Evolutionary conservation across 2,113 vertebrate genomes (phyloP), one percentile per base, ranked within the genome.

Genomic region (Mormoops blainvillei): DNA sequence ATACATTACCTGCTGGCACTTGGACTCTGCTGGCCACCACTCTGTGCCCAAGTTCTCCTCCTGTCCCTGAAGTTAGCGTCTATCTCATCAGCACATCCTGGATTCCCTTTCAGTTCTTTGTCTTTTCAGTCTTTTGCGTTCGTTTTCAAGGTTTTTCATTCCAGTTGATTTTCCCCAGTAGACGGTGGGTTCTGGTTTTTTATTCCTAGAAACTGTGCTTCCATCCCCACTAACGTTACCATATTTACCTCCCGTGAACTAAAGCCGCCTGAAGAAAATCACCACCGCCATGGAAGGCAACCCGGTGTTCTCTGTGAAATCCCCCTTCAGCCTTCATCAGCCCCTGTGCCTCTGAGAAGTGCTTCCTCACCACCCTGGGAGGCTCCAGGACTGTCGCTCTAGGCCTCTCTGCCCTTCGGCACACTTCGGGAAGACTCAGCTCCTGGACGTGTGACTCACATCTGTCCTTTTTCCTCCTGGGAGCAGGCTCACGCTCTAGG

Each of bases 21-120:
- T 7, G 16, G 31, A 3, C 83, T 71, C 41, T 6, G 10, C 33
- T 28, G 73, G 16, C 22, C 11, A 41, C 80, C 7, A 5, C 11
- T 31, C 33, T 43, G 45, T 13, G 28, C 36, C 15, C 16, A 0
- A 0, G 4, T 18, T n/a, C 18, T 5, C n/a, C 65, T 8, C 8
- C 13, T 82, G 68, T 81, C 83, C 43, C 50, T 73, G 22, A 28
- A 9, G 33, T 28, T 26, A 54, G 87, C 15, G 11, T n/a, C 54
- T 26, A 1, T 22, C 24, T 61, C 61, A 41, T 26, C 24, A 58
- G 80, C 26, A 33, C 26, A 24, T 38, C 77, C 45, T 36, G 65
- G 71, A 19, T 45, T 52, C 31, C 65, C 71, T 61, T 52, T 78
- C 24, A 43, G 48, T n/a, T 38, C 36, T 43, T 33, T 20, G 10